Base-by-base conservation (phyloP, 2,797 vertebrate genomes). In the Dipus sagitta region DNA sequence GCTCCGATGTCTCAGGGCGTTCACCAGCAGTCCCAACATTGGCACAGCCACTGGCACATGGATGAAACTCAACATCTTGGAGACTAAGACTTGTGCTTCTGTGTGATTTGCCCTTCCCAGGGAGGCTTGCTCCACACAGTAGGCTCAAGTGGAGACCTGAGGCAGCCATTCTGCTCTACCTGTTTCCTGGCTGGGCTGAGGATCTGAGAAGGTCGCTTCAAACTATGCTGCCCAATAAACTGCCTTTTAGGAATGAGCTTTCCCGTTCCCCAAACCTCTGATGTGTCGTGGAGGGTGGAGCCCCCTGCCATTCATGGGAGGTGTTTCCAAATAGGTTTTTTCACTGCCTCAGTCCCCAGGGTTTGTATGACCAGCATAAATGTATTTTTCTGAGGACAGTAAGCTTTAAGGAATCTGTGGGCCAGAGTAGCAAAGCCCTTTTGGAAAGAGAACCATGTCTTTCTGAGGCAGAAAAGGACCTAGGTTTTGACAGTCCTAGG, bases 201-300 rank as follows among this genome's bases (percentile, higher is more conserved):
- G 81, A 60, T 74, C 74, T 65, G 42, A 78, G 86, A 72, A 90
- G 81, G 54, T 70, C 21, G 77, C 86, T 79, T 68, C 75, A 42
- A 58, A 14, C 30, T 62, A 68, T 86, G 77, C 89, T 91, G 93
- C 79, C 86, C 82, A 97, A 96, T 97, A 97, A 97, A 97, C 92
- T 96, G 92, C 92, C 96, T 96, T 94, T 95, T 90, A 80, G 6
- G 5, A 23, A 76, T 6, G 8, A 85, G 74, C 32, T 38, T 6
- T 42, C 15, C 32, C 26, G 30, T 23, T 74, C 42, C 34, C 13
- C 32, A 81, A 24, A 54, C 60, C 24, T 72, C 64, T 26, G 60
- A 52, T 62, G 58, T 5, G 4, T n/a, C 70, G 3, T 47, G 0
- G 17, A n/a, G 24, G 52, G 74, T 30, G 72, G 74, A 54, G 65